phyloP scores from a whole-genome alignment of 2,797 vertebrate genomes.

The Geotrypetes seraphini region DNA sequence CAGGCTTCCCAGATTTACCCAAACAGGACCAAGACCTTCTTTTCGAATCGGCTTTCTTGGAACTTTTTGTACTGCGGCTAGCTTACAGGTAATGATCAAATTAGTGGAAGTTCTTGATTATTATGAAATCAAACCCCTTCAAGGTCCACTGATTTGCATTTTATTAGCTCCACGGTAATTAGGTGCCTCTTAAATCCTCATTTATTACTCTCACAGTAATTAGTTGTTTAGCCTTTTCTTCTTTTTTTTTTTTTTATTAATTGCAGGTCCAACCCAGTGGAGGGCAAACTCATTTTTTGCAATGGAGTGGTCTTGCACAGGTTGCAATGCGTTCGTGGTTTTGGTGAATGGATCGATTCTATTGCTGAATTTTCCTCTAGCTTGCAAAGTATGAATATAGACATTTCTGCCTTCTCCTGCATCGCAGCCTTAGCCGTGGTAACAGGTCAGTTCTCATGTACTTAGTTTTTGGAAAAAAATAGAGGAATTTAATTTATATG shows the following conservation, averaged over 20 bases:
- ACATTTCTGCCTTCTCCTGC: constrained; percentile 96
- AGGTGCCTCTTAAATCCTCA: constrained; percentile 72
- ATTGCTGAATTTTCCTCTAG: constrained; percentile 97
- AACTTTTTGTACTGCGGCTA: constrained; percentile 91
- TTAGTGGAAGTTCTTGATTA: constrained; percentile 20
- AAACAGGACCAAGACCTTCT: constrained; percentile 94
- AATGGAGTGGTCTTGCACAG: constrained; percentile 93
- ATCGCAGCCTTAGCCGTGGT: constrained; percentile 97
- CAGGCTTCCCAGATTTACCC: constrained; percentile 82
- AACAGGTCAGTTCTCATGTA: constrained; percentile 85
- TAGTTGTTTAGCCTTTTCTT: constrained; percentile 64
- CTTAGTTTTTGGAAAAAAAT: no score
- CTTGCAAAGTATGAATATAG: constrained; percentile 95
- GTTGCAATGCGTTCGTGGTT: constrained; percentile 94
- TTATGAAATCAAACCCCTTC: constrained; percentile 45
- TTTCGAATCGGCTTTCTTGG: constrained; percentile 94
- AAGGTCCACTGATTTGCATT: constrained; percentile 62
- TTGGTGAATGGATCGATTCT: constrained; percentile 97
- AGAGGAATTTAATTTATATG: no score
- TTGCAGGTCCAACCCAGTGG: constrained; percentile 93
- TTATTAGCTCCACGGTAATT: constrained; percentile 80
- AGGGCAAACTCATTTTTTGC: constrained; percentile 98
- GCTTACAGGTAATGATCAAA: constrained; percentile 80
- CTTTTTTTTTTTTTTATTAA: constrained; percentile 48
- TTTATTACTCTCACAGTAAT: constrained; percentile 75